These are phyloP conservation scores for Anhinga rufa DNA, from an alignment of 2,113 vertebrate genomes.

Conservation along the genomic window DNA sequence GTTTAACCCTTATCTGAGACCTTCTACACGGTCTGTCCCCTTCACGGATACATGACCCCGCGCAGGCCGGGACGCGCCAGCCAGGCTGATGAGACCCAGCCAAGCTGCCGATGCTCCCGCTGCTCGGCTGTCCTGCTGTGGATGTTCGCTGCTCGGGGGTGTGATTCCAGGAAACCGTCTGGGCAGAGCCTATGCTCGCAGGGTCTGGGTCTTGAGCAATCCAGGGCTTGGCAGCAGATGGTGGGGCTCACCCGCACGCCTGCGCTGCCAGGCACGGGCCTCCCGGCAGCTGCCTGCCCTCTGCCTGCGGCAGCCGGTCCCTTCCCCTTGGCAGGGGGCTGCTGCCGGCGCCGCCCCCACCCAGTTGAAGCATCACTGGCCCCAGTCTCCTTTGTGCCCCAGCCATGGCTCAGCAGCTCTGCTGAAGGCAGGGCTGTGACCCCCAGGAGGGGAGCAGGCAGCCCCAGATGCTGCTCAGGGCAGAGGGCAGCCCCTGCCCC, in stretches of 20 bases:
- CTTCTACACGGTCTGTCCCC: not conserved
- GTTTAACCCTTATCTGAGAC: not conserved
- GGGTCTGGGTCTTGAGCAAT: accelerated
- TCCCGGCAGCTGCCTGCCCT: not conserved
- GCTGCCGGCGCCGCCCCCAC: accelerated
- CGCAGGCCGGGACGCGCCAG: not conserved
- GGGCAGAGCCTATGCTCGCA: not conserved
- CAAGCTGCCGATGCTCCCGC: not conserved
- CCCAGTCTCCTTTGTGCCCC: accelerated
- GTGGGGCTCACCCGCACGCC: not conserved
- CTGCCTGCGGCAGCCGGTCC: not conserved
- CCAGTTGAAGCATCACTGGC: not conserved
- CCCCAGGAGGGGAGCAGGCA: not conserved
- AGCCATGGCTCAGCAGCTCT: accelerated
- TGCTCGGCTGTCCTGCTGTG: not conserved
- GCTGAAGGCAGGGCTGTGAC: not conserved
- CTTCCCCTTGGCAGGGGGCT: not conserved
- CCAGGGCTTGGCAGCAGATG: not conserved
- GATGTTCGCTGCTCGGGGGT: not conserved
- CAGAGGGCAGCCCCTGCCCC: not conserved
- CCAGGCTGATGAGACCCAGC: not conserved
- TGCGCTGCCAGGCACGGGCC: not conserved
- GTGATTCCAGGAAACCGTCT: not conserved
- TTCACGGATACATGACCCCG: accelerated
- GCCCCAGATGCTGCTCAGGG: not conserved